Evolutionary conservation across 2,113 vertebrate genomes (phyloP).

Genomic region (Muntiacus reevesi): DNA sequence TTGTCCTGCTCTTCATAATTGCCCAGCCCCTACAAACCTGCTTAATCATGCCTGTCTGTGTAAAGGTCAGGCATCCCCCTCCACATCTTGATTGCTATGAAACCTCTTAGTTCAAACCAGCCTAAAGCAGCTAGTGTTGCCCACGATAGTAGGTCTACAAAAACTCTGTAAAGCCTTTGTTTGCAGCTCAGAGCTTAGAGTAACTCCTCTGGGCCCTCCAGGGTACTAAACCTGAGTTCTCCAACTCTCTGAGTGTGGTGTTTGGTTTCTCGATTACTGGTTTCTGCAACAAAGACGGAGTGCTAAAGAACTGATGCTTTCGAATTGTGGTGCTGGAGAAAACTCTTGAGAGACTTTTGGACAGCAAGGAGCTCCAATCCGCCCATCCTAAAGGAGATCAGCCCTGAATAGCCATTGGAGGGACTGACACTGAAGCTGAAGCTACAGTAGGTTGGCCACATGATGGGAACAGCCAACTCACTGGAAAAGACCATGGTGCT

Average conservation of each 20-base stretch:
- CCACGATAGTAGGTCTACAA: neutral
- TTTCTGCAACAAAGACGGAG: neutral
- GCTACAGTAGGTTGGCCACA: neutral
- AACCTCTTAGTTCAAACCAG: neutral
- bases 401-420: neutral
- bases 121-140: neutral
- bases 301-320: neutral
- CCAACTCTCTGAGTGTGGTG: neutral
- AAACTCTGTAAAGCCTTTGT: neutral
- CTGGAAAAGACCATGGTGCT: neutral
- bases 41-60: neutral
- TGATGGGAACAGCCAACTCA: neutral
- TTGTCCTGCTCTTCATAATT: neutral
- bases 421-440: neutral
- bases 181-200: neutral
- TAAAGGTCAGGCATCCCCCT: neutral
- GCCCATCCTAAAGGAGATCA: neutral
- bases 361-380: neutral
- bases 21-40: neutral
- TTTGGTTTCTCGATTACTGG: neutral
- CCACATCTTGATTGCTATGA: neutral
- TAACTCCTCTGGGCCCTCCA: neutral
- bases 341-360: neutral
- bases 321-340: neutral
- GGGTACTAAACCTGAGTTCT: neutral